Conservation (phyloP, 2,888 invertebrate genomes). For the Ophonus ardosiacus region DNA sequence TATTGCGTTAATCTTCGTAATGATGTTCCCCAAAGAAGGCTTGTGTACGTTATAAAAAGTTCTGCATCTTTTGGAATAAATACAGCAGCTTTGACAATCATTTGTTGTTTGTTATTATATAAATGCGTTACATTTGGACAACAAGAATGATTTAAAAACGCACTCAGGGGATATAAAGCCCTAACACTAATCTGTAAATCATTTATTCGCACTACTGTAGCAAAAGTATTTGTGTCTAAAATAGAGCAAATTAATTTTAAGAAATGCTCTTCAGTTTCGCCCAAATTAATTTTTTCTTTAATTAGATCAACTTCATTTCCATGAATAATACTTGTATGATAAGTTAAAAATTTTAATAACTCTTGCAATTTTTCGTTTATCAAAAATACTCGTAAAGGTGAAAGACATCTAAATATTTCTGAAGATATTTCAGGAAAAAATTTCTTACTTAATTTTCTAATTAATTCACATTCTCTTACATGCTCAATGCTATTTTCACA, state of each 20-base stretch:
- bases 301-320: slow-evolving; percentile 79
- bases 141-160: slow-evolving; percentile 85
- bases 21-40: slow-evolving; percentile 83
- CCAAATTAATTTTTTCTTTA: slow-evolving; percentile 77
- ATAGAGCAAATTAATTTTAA: slow-evolving; percentile 80
- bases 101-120: slow-evolving; percentile 79
- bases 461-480: slow-evolving; percentile 79
- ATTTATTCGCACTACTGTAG: slow-evolving; percentile 76
- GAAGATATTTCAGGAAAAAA: slow-evolving; percentile 70
- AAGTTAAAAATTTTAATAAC: not conserved
- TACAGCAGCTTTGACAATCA: slow-evolving; percentile 80
- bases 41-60: slow-evolving; percentile 83
- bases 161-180: slow-evolving; percentile 83
- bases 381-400: slow-evolving; percentile 75
- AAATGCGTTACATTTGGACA: slow-evolving; percentile 82
- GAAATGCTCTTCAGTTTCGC: slow-evolving; percentile 78
- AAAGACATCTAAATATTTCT: slow-evolving; percentile 74
- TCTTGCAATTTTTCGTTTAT: slow-evolving; percentile 76
- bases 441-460: slow-evolving; percentile 76
- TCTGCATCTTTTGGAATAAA: slow-evolving; percentile 80
- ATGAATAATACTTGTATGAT: slow-evolving; percentile 76
- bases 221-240: slow-evolving; percentile 84
- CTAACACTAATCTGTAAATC: slow-evolving; percentile 77
- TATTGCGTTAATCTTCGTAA: slow-evolving; percentile 81
- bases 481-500: slow-evolving; percentile 80